phyloP scores from a whole-genome alignment of 2,797 vertebrate genomes.

The Carduelis carduelis region DNA sequence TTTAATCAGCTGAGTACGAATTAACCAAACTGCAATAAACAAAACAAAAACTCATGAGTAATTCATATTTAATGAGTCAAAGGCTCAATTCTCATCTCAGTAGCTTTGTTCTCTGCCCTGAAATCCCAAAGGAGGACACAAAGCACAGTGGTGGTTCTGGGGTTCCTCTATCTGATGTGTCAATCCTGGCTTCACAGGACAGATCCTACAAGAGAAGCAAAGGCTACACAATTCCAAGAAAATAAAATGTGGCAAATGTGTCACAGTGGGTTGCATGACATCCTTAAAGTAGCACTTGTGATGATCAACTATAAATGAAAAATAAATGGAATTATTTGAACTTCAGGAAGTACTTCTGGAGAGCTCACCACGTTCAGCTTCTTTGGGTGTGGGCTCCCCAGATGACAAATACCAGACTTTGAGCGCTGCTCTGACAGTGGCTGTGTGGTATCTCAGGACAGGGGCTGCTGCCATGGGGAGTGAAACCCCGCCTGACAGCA shows the following conservation, averaged over 20 bases:
- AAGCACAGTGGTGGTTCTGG: neutral
- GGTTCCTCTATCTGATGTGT: neutral
- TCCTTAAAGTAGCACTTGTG: neutral
- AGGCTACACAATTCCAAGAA: neutral
- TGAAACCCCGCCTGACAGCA: neutral
- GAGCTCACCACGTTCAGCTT: accelerated
- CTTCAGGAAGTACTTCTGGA: neutral
- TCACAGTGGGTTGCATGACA: neutral
- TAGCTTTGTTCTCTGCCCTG: neutral
- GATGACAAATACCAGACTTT: neutral
- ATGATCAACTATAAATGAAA: neutral
- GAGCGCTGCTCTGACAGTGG: neutral
- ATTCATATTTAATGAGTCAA: neutral
- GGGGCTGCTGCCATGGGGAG: accelerated
- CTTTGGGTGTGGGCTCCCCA: neutral
- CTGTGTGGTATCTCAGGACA: neutral
- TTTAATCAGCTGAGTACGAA: neutral
- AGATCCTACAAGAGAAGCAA: neutral
- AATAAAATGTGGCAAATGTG: neutral
- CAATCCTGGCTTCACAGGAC: neutral
- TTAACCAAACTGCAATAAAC: neutral
- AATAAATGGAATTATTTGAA: neutral
- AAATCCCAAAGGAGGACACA: neutral
- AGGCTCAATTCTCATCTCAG: neutral
- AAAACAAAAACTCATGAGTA: neutral